Conservation (phyloP, 2,888 invertebrate genomes). For the Isoperla grammatica region DNA sequence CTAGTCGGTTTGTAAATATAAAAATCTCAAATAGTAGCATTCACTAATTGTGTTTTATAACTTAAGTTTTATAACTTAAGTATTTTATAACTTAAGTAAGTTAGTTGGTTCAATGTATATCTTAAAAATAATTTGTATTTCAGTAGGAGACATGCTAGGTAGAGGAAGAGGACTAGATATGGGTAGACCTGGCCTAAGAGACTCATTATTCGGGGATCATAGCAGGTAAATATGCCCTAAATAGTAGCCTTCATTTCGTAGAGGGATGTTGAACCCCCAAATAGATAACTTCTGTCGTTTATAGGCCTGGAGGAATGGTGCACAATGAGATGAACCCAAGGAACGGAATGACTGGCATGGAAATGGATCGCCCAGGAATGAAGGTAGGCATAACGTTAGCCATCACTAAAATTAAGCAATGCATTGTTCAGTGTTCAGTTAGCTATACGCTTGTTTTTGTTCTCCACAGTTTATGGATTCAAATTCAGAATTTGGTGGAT, state of each 20-base stretch:
- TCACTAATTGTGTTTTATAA: no score
- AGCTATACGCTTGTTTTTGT: background rate
- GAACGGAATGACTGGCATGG: slow-evolving; percentile 16
- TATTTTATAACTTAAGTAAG: no score
- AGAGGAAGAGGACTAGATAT: slow-evolving; percentile 12
- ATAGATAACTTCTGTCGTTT: no score
- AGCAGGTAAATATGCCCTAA: slow-evolving; percentile 5
- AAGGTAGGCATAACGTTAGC: background rate
- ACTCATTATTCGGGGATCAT: slow-evolving; percentile 4
- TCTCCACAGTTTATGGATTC: slow-evolving; percentile 23
- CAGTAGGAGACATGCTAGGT: background rate
- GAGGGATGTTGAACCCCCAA: no score
- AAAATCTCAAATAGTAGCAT: no score
- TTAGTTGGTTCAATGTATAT: no score
- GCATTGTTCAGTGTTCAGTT: background rate
- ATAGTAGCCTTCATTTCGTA: no score
- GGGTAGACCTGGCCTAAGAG: slow-evolving; percentile 10
- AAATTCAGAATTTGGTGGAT: slow-evolving; percentile 19
- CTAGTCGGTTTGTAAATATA: no score
- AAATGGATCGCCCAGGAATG: slow-evolving; percentile 19
- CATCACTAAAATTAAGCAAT: background rate
- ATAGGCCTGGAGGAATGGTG: background rate
- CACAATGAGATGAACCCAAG: slow-evolving; percentile 12
- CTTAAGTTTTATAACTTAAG: no score
- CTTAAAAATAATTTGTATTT: background rate